Conservation (phyloP, 1,140 invertebrate genomes). For the Tribolium madens region DNA sequence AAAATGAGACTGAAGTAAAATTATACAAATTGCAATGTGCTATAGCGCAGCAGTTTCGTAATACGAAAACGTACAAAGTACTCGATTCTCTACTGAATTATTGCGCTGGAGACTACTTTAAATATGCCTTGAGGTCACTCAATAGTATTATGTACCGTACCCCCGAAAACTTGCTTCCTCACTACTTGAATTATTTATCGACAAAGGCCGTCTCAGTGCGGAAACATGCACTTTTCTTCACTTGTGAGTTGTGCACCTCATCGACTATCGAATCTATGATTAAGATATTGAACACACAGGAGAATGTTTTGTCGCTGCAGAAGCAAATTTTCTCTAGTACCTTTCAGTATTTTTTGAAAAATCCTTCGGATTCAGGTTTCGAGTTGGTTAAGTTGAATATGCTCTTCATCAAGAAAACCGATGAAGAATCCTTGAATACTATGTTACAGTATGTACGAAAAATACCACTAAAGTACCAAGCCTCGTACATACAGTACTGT, state of each 20-base stretch:
- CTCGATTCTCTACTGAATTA: constrained; percentile 35
- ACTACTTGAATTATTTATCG: constrained; percentile 28
- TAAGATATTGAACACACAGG: neutral
- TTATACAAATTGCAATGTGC: constrained; percentile 41
- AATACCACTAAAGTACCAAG: neutral
- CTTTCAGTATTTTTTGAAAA: neutral
- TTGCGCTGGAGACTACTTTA: constrained; percentile 42
- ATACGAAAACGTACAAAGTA: constrained; percentile 9
- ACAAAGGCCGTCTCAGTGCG: constrained; percentile 40
- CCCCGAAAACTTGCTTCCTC: constrained; percentile 24
- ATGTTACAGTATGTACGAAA: neutral
- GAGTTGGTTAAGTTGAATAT: constrained; percentile 8
- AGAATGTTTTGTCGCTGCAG: neutral
- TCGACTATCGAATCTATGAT: neutral
- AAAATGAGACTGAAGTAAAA: constrained; percentile 20
- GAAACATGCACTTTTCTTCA: constrained; percentile 45
- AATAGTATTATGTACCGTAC: constrained; percentile 35
- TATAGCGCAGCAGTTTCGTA: neutral
- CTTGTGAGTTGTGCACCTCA: constrained; percentile 15
- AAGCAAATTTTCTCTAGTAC: neutral
- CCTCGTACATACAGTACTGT: neutral
- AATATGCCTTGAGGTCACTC: constrained; percentile 27
- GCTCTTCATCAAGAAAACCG: neutral
- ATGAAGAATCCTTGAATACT: neutral
- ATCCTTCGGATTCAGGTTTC: neutral